These are phyloP conservation scores for Tenualosa ilisha DNA, from an alignment of 2,797 vertebrate species.

Conservation along the genomic window DNA sequence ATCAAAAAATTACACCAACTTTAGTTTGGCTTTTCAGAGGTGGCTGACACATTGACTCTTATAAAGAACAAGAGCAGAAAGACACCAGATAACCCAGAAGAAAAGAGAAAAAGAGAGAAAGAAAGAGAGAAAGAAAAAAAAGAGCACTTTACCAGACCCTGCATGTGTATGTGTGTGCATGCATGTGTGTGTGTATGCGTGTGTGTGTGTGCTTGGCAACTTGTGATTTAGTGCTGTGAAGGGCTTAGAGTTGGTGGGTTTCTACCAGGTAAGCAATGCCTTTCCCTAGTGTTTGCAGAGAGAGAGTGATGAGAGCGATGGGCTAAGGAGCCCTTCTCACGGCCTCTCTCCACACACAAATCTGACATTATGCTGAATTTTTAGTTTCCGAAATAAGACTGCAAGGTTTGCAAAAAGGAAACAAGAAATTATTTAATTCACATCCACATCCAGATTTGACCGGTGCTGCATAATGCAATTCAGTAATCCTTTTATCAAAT, in stretches of 20 bases:
- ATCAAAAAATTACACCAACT: slow-evolving; percentile 18
- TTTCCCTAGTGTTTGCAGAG: slow-evolving; percentile 7
- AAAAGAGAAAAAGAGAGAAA: too few species aligned
- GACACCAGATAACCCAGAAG: slow-evolving; percentile 13
- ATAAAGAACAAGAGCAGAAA: background rate
- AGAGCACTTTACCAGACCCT: background rate
- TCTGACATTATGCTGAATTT: slow-evolving; percentile 80
- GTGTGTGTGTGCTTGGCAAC: background rate
- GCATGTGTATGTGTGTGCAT: background rate
- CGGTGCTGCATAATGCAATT: slow-evolving; percentile 69
- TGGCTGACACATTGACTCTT: background rate
- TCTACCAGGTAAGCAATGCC: slow-evolving; percentile 24
- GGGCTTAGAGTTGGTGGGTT: slow-evolving; percentile 10
- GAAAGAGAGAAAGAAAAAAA: background rate
- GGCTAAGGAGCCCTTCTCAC: slow-evolving; percentile 46
- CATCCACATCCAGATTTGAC: slow-evolving; percentile 76
- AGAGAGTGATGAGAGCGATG: background rate
- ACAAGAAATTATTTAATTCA: slow-evolving; percentile 80
- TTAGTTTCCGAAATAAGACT: slow-evolving; percentile 73
- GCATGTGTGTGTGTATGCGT: background rate
- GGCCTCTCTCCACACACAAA: slow-evolving; percentile 60
- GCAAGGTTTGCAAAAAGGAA: slow-evolving; percentile 76
- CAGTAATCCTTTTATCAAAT: slow-evolving; percentile 82
- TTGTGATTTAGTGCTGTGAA: slow-evolving; percentile 9
- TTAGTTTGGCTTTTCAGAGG: background rate